phyloP scores from a whole-genome alignment of 2,797 vertebrate species.

The Melanogrammus aeglefinus region DNA sequence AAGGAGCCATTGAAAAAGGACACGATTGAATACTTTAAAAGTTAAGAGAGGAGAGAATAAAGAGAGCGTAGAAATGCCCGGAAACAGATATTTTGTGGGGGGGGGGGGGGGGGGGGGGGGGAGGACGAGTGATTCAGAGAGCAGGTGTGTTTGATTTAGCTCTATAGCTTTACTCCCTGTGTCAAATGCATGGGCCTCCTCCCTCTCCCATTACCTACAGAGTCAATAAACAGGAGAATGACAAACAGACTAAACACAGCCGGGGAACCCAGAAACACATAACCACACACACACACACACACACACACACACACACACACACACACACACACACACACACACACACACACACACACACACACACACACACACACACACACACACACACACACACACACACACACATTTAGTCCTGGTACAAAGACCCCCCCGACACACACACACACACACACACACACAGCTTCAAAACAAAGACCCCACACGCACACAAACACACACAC shows the following conservation, averaged over 20 bases:
- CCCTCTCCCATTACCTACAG: conserved; percentile 51
- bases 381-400: not conserved
- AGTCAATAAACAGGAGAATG: conserved; percentile 51
- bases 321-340: no score
- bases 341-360: no score
- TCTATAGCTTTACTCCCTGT: conserved; percentile 35
- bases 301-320: no score
- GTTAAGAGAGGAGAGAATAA: not conserved
- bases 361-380: no score
- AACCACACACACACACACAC: no score
- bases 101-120: conserved; percentile 24
- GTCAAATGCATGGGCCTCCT: conserved; percentile 60
- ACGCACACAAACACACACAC: no score
- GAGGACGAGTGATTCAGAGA: conserved; percentile 20
- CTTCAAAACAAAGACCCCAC: no score
- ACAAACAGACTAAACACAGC: conserved; percentile 32
- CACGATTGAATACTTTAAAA: not conserved
- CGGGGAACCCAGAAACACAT: not conserved
- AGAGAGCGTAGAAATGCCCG: not conserved
- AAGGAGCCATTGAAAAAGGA: not conserved
- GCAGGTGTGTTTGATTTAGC: conserved; percentile 73
- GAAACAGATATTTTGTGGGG: not conserved
- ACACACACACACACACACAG: no score
- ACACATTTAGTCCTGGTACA: not conserved
- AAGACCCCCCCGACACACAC: no score